These are phyloP conservation scores for Pelochelys cantorii DNA, from an alignment of 2,797 vertebrate species.

Conservation along the genomic window DNA sequence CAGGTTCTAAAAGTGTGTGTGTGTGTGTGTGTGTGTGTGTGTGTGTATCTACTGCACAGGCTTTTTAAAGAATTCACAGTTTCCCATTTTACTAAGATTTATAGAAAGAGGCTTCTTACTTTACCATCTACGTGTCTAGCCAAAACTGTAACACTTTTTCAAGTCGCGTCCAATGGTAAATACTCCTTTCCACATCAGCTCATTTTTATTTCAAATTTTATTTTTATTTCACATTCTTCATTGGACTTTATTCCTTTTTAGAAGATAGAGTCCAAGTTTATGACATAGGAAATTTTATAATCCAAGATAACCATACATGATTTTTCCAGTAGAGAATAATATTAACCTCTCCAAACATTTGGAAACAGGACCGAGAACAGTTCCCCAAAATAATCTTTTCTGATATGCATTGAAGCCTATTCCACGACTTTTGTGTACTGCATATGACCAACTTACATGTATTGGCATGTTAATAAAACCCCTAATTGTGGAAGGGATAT, in stretches of 20 bases:
- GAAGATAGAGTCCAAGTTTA: not conserved
- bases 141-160: constrained; percentile 4
- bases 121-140: not conserved
- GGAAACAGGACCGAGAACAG: not conserved
- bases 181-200: constrained; percentile 2
- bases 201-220: constrained; percentile 41
- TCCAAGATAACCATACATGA: not conserved
- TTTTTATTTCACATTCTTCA: constrained; percentile 32
- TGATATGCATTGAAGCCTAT: not conserved
- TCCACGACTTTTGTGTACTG: not conserved
- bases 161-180: constrained; percentile 27
- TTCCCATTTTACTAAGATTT: constrained; percentile 20
- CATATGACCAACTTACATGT: not conserved
- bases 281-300: constrained; percentile 37
- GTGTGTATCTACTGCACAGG: not conserved
- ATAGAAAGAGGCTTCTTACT: constrained; percentile 2
- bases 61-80: not conserved
- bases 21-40: no score
- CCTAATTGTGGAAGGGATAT: not conserved
- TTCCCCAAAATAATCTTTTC: constrained; percentile 8
- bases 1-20: not conserved
- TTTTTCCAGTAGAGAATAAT: not conserved
- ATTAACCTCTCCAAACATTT: constrained; percentile 20
- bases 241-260: constrained; percentile 13
- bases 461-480: not conserved